These are phyloP conservation scores for Machimus atricapillus DNA, from an alignment of 2,888 invertebrate genomes.

Conservation along the genomic window DNA sequence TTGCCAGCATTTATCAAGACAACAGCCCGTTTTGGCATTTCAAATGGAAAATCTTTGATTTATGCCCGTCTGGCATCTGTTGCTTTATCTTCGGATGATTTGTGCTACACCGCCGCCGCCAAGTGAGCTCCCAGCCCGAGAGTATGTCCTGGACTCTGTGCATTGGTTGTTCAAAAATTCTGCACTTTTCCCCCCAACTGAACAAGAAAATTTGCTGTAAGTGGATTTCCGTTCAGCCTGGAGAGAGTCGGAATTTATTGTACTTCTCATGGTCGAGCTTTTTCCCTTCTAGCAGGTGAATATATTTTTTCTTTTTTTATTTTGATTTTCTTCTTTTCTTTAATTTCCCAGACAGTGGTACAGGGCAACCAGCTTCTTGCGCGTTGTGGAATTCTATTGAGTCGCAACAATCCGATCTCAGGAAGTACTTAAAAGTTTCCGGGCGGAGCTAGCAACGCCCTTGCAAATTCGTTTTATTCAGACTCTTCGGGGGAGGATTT, in stretches of 20 bases:
- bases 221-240: background rate
- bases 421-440: background rate
- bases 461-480: background rate
- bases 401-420: background rate
- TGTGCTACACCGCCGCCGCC: background rate
- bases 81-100: background rate
- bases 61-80: slow-evolving; percentile 3
- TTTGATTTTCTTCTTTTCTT: background rate
- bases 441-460: background rate
- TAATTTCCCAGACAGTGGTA: background rate
- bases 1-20: background rate
- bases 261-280: background rate
- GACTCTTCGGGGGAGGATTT: background rate
- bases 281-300: background rate
- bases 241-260: background rate
- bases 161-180: background rate
- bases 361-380: background rate
- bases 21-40: slow-evolving; percentile 14
- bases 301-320: background rate
- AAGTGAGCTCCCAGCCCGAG: background rate
- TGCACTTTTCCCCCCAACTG: background rate
- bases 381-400: background rate
- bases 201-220: background rate
- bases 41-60: slow-evolving; percentile 13
- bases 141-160: background rate